Conservation (phyloP, 2,113 vertebrate species). For the Eudorcas thomsonii region DNA sequence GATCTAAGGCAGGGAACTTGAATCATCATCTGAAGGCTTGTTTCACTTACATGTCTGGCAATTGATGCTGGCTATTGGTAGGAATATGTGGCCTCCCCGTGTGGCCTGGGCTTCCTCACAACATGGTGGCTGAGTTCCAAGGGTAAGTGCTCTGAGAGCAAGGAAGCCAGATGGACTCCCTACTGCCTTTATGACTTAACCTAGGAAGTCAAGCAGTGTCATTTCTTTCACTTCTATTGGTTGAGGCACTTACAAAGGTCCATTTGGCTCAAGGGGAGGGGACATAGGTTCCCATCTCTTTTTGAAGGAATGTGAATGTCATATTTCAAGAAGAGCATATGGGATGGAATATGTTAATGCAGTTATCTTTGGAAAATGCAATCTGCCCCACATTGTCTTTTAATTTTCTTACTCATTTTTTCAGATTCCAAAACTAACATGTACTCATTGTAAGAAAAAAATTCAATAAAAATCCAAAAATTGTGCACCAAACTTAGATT, state of each 20-base stretch:
- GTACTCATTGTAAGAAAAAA: neutral
- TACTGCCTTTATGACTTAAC: neutral
- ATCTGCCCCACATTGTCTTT: neutral
- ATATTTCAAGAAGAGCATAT: neutral
- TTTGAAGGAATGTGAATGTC: neutral
- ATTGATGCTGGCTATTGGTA: neutral
- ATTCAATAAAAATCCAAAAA: slow-evolving; percentile 34
- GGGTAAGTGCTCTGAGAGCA: neutral
- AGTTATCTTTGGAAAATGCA: slow-evolving; percentile 9
- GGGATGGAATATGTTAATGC: neutral
- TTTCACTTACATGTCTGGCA: neutral
- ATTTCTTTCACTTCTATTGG: neutral
- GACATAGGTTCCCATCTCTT: neutral
- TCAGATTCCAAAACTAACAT: neutral
- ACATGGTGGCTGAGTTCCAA: neutral
- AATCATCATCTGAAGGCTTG: neutral
- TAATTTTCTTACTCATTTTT: neutral
- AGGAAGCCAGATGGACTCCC: neutral
- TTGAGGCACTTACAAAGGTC: neutral
- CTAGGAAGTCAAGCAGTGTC: neutral
- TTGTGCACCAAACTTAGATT: slow-evolving; percentile 6
- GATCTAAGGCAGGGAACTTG: neutral
- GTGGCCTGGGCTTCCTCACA: neutral
- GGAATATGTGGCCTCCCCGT: neutral
- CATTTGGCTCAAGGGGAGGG: neutral